Evolutionary conservation across 1,140 invertebrate species (phyloP).

Genomic region (Charaxes varanes): DNA sequence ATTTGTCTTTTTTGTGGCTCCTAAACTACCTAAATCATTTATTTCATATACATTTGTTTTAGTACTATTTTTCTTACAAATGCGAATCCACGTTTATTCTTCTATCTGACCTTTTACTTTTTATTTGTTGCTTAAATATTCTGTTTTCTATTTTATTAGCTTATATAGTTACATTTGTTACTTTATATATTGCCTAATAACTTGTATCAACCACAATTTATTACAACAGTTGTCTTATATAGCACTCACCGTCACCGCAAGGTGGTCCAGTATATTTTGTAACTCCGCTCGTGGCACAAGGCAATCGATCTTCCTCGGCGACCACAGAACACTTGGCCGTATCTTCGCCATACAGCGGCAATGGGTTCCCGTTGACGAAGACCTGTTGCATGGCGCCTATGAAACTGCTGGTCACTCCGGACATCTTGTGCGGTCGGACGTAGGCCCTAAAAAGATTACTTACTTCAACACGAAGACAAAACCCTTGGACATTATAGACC

Average conservation of each 20-base stretch:
- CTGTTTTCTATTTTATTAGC: too few relatives aligned
- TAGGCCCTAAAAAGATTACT: slow-evolving; percentile 74
- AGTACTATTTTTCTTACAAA: too few relatives aligned
- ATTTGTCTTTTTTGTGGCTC: too few relatives aligned
- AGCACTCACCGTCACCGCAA: slow-evolving; percentile 57
- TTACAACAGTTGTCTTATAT: slow-evolving; percentile 4
- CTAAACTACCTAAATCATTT: too few relatives aligned
- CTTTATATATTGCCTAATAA: too few relatives aligned
- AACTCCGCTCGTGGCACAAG: slow-evolving; percentile 65
- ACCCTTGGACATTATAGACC: too few relatives aligned
- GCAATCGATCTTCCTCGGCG: slow-evolving; percentile 61
- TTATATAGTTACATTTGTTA: too few relatives aligned
- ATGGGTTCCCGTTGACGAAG: slow-evolving; percentile 83
- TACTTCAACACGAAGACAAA: slow-evolving; percentile 5
- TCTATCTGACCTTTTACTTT: too few relatives aligned
- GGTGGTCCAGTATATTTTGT: slow-evolving; percentile 65
- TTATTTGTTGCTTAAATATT: too few relatives aligned
- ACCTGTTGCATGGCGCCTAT: slow-evolving; percentile 90
- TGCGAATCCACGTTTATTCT: too few relatives aligned
- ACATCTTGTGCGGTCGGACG: slow-evolving; percentile 81
- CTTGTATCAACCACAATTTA: too few relatives aligned
- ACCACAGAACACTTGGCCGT: slow-evolving; percentile 59
- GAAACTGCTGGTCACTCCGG: slow-evolving; percentile 84
- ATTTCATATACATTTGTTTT: too few relatives aligned
- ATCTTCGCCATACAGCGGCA: slow-evolving; percentile 52